A percentile compares a stretch with the other conserved stretches of the same genome.
These are phyloP conservation scores for Choloepus hoffmanni DNA, from an alignment of 2,113 vertebrate genomes.

Conservation along the genomic window DNA sequence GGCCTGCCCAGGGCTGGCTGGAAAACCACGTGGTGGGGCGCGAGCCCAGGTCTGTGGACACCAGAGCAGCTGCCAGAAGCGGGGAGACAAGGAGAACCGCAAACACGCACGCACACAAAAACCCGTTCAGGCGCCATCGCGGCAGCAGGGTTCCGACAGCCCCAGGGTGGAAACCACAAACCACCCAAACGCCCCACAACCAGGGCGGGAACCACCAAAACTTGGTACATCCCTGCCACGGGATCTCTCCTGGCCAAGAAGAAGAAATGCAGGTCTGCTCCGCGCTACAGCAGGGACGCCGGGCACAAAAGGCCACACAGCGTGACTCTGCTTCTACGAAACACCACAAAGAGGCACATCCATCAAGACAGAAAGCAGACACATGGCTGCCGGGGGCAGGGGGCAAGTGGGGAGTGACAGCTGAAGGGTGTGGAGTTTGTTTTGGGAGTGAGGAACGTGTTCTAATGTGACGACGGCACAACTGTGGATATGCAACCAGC, in stretches of 20 bases:
- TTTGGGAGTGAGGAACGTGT: no score
- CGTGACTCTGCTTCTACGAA: fast-evolving
- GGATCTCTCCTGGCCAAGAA: fast-evolving
- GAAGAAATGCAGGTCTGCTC: fast-evolving
- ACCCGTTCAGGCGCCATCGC: fast-evolving
- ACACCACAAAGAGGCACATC: background rate
- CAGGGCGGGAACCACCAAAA: fast-evolving
- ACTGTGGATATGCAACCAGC: background rate
- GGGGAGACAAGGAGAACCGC: background rate
- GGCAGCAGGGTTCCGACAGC: fast-evolving
- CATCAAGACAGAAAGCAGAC: no score
- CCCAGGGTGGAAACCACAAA: fast-evolving
- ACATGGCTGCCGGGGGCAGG: background rate
- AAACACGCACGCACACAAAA: background rate
- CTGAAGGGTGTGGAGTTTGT: background rate
- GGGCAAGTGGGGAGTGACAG: no score
- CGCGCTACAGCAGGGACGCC: fast-evolving
- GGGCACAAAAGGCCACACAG: fast-evolving
- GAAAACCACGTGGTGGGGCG: background rate
- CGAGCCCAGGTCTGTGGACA: fast-evolving
- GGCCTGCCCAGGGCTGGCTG: background rate
- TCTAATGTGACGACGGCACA: background rate
- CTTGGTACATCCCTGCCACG: fast-evolving
- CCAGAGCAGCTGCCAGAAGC: background rate
- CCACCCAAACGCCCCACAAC: fast-evolving